Evolutionary conservation across 2,113 vertebrate genomes (phyloP).

Genomic region (Nansenia antarctica): DNA sequence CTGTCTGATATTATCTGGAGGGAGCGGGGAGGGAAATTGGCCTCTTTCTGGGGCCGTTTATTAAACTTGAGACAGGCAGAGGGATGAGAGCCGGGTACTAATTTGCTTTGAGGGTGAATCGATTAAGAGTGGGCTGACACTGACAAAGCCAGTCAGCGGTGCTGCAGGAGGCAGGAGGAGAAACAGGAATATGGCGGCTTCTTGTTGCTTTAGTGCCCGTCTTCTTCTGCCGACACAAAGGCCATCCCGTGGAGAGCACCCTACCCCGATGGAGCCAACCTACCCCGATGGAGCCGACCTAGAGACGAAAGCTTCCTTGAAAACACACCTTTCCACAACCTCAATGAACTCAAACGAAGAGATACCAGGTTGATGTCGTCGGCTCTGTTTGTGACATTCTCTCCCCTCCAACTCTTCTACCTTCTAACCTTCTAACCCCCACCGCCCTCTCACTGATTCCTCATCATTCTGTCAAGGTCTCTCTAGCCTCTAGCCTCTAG

Average conservation of each 20-base stretch:
- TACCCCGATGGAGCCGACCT: too few species aligned
- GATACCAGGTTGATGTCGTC: too few species aligned
- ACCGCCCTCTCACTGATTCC: not conserved
- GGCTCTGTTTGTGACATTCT: too few species aligned
- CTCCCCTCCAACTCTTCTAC: slow-evolving; percentile 1
- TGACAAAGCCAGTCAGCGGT: not conserved
- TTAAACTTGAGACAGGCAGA: slow-evolving; percentile 16
- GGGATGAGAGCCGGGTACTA: slow-evolving; percentile 13
- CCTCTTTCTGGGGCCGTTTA: slow-evolving; percentile 26
- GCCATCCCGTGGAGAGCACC: too few species aligned
- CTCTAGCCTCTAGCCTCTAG: too few species aligned
- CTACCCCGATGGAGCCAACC: too few species aligned
- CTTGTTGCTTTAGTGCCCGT: not conserved
- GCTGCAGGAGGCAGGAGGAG: not conserved
- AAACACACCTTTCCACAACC: too few species aligned
- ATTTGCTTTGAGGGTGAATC: slow-evolving; percentile 11
- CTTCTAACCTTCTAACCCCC: too few species aligned
- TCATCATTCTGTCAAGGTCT: too few species aligned
- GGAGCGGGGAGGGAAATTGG: not conserved
- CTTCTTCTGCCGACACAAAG: not conserved
- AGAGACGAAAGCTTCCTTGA: too few species aligned
- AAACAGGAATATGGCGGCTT: not conserved
- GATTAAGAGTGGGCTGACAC: slow-evolving; percentile 14
- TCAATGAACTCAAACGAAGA: too few species aligned
- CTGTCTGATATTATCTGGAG: slow-evolving; percentile 23